Evolutionary conservation across 1,140 invertebrate species (phyloP).

Genomic region (Planococcus citri): DNA sequence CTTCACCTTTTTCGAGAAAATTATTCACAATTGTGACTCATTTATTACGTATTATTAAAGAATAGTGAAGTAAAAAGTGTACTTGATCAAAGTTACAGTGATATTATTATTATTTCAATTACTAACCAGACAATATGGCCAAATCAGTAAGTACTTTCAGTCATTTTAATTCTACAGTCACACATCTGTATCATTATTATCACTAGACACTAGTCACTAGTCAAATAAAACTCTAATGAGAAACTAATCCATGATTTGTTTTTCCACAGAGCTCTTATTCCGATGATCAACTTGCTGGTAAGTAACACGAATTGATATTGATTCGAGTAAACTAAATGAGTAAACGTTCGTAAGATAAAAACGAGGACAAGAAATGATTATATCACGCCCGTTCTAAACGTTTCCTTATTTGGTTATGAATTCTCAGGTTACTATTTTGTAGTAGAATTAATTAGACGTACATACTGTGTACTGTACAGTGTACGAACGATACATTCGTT

Average conservation of each 20-base stretch:
- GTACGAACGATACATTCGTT: constrained; percentile 8
- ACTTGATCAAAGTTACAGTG: too few species aligned
- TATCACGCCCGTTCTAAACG: constrained; percentile 27
- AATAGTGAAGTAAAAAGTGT: too few species aligned
- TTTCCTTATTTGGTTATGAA: constrained; percentile 33
- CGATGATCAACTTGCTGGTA: constrained; percentile 80
- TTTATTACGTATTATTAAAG: too few species aligned
- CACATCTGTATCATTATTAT: not conserved
- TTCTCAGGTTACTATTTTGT: constrained; percentile 27
- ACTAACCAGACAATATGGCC: not conserved
- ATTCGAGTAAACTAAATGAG: too few species aligned
- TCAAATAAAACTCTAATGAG: not conserved
- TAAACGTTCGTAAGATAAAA: constrained; percentile 27
- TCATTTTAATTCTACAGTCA: not conserved
- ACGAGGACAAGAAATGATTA: constrained; percentile 31
- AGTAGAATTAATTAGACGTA: constrained; percentile 23
- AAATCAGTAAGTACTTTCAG: not conserved
- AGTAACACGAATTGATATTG: constrained; percentile 38
- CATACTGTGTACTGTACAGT: constrained; percentile 18
- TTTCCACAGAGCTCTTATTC: constrained; percentile 68
- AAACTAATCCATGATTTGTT: constrained; percentile 22
- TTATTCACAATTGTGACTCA: too few species aligned
- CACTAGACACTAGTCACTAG: not conserved
- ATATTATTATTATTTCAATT: not conserved
- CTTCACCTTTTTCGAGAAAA: too few species aligned